A percentile compares a stretch with the other conserved stretches of the same genome.
phyloP scores from a whole-genome alignment of 2,113 vertebrate species.

The Lates calcarifer region DNA sequence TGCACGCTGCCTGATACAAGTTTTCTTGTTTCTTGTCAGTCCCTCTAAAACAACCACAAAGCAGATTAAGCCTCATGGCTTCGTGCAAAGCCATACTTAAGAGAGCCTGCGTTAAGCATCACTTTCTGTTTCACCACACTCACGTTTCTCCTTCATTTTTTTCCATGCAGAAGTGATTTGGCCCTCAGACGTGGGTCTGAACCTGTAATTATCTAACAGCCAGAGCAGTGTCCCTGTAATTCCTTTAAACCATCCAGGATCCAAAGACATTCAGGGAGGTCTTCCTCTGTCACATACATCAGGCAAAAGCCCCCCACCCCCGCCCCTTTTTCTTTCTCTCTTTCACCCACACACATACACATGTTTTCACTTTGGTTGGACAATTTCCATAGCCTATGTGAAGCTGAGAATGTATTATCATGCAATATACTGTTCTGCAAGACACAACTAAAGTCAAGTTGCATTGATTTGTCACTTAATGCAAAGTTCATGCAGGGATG shows the following conservation, averaged over 20 bases:
- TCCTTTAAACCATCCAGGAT: conserved; percentile 52
- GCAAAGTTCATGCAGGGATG: neutral
- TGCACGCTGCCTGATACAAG: neutral
- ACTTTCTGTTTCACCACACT: conserved; percentile 63
- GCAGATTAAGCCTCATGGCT: conserved; percentile 45
- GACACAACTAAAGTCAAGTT: neutral
- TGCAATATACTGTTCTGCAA: conserved; percentile 12
- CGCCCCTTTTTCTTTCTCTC: neutral
- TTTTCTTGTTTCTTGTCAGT: conserved; percentile 16
- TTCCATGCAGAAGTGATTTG: conserved; percentile 65
- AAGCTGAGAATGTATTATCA: conserved; percentile 9
- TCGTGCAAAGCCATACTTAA: conserved; percentile 53
- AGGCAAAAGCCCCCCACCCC: neutral
- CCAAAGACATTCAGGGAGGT: conserved; percentile 67
- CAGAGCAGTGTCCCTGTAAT: conserved; percentile 69
- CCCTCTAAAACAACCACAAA: conserved; percentile 38
- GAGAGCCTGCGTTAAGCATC: conserved; percentile 52
- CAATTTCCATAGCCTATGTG: conserved; percentile 45
- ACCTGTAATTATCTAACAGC: conserved; percentile 69
- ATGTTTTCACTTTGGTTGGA: conserved; percentile 42
- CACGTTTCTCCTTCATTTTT: conserved; percentile 47
- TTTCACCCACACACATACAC: conserved; percentile 27
- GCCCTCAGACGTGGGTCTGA: conserved; percentile 48
- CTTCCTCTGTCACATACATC: conserved; percentile 56
- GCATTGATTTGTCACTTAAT: neutral